phyloP scores from a whole-genome alignment of 2,888 invertebrate species.

The Rotaria magnacalcarata region DNA sequence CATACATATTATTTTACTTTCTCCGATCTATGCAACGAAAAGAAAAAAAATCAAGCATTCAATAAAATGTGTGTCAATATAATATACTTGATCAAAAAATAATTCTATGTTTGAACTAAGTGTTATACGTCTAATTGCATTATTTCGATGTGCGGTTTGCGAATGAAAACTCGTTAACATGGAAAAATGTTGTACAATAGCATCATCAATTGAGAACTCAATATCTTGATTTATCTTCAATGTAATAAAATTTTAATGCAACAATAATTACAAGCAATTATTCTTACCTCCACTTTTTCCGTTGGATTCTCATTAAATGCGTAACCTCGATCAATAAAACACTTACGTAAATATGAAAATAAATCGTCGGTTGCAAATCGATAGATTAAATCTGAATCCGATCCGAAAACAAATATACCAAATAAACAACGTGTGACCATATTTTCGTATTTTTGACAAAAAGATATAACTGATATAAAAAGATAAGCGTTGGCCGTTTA shows the following conservation, averaged over 20 bases:
- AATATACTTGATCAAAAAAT: neutral
- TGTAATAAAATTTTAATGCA: neutral
- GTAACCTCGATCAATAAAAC: neutral
- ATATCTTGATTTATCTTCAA: neutral
- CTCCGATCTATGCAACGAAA: neutral
- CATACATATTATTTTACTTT: neutral
- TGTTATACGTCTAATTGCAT: neutral
- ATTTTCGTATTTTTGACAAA: neutral
- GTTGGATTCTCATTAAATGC: neutral
- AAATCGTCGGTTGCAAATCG: neutral
- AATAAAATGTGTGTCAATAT: neutral
- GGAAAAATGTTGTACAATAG: neutral
- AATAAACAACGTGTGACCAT: neutral
- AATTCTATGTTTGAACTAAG: neutral
- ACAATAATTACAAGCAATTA: neutral
- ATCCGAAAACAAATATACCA: neutral
- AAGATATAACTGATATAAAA: neutral
- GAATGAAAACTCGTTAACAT: neutral
- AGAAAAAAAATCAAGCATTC: neutral
- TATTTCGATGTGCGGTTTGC: neutral
- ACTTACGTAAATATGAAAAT: neutral
- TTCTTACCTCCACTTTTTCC: no score
- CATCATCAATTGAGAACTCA: neutral
- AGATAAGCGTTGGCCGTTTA: neutral
- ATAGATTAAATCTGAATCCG: neutral